A percentile compares a stretch with the other conserved stretches of the same genome.
Conservation (phyloP, 2,888 invertebrate genomes). For the Rotaria magnacalcarata region DNA sequence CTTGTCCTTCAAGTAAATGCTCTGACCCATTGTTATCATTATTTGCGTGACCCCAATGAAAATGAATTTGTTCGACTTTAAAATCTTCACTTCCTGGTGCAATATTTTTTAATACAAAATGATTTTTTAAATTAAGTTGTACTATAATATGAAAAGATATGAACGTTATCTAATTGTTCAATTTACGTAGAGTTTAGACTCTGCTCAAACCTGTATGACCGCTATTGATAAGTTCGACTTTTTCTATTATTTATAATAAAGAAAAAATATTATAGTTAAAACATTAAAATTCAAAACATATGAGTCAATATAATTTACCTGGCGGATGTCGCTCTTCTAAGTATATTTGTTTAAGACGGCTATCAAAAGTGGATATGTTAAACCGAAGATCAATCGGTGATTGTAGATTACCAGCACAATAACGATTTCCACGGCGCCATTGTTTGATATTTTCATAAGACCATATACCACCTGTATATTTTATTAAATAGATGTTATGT, state of each 20-base stretch:
- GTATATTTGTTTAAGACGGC: not conserved
- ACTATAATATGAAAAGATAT: not conserved
- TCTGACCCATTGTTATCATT: not conserved
- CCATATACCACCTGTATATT: not conserved
- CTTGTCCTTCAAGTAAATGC: not conserved
- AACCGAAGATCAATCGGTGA: slow-evolving; percentile 28
- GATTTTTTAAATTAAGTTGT: not conserved
- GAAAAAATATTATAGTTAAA: too few species aligned
- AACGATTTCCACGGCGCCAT: not conserved
- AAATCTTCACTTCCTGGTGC: not conserved
- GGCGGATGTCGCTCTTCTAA: not conserved
- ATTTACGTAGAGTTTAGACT: too few species aligned
- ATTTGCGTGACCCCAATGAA: not conserved
- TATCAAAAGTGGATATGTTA: not conserved
- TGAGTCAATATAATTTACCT: not conserved
- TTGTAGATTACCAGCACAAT: not conserved
- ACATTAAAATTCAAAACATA: too few species aligned
- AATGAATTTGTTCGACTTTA: not conserved
- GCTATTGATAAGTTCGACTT: not conserved
- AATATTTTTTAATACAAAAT: not conserved
- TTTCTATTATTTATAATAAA: not conserved
- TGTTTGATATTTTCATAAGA: not conserved
- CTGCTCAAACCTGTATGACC: not conserved
- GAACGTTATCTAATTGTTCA: too few species aligned
- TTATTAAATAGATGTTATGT: not conserved